These are phyloP conservation scores for Chironomus tentans DNA, from an alignment of 2,888 invertebrate genomes.

Conservation along the genomic window DNA sequence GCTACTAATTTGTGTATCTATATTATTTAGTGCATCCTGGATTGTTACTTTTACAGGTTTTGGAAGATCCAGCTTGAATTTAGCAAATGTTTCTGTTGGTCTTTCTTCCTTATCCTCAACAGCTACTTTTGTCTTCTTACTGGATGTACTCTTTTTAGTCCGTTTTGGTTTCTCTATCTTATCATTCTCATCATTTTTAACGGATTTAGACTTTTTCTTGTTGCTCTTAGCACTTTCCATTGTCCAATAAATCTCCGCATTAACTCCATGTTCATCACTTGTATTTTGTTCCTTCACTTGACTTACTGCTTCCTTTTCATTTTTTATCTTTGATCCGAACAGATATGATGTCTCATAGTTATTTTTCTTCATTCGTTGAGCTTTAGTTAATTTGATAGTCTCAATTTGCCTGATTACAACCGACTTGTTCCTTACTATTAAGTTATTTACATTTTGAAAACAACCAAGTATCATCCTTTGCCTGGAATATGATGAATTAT, in stretches of 20 bases:
- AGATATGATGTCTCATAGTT: conserved; percentile 34
- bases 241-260: conserved; percentile 30
- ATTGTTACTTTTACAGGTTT: conserved; percentile 8
- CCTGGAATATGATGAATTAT: not conserved
- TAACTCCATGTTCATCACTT: conserved; percentile 8
- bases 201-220: not conserved
- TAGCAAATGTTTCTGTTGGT: not conserved
- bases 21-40: not conserved
- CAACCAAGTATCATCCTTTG: not conserved
- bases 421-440: not conserved
- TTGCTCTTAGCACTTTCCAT: conserved; percentile 17
- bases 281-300: not conserved
- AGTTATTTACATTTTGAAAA: not conserved
- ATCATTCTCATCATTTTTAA: not conserved
- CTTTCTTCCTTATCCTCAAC: not conserved
- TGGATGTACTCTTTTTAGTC: not conserved
- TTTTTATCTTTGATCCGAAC: conserved; percentile 33
- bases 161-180: not conserved
- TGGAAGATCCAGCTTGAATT: conserved; percentile 1
- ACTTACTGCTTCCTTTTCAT: conserved; percentile 26
- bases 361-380: conserved; percentile 28
- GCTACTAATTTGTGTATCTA: not conserved
- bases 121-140: not conserved
- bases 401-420: not conserved
- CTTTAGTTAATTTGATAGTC: not conserved